Base-by-base conservation (phyloP, 2,797 vertebrate species). In the Phataginus tricuspis region DNA sequence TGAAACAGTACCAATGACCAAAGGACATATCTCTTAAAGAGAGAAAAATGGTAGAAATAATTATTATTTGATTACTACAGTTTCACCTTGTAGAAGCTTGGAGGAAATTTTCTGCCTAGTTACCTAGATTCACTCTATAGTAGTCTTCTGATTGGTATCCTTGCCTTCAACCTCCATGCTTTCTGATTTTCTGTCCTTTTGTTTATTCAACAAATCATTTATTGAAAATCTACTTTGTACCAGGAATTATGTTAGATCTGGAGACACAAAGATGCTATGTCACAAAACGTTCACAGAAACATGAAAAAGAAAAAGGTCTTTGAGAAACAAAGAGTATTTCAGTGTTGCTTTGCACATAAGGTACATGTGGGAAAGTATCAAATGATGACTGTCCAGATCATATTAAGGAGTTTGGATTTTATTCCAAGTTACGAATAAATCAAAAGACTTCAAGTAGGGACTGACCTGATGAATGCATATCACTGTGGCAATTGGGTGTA, bases 1-100 rank as follows among this genome's bases (percentile, higher is more conserved):
- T 86, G 34, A 96, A 94, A 96, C 72, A 86, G 42, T 89, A 83
- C 51, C 25, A 21, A 53, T 89, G 78, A 86, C 53, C 31, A 68
- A 91, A 94, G 34, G 80, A 71, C 42, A 19, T 34, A 55, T 75
- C 93, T 97, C 88, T 92, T 66, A 93, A 94, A 80, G 79, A 79
- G 9, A 94, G 51, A 91, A 93, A 95, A 83, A 34, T 61, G 27
- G 61, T 51, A 45, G 25, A 25, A 69, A 75, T 75, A 55, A 79
- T 84, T 85, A 69, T 68, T 83, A 63, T 91, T 78, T 82, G 42
- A 55, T 86, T 59, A n/a, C 59, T 39, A 75, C 31, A 14, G 7
- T 93, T 68, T 92, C 31, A 71, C 31, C 64, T 68, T 71, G 10
- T 79, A 72, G 27, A 86, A 49, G 12, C 57, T 71, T 86, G 39